These are phyloP conservation scores for Helobdella robusta DNA, from an alignment of 2,888 invertebrate species.

Conservation along the genomic window DNA sequence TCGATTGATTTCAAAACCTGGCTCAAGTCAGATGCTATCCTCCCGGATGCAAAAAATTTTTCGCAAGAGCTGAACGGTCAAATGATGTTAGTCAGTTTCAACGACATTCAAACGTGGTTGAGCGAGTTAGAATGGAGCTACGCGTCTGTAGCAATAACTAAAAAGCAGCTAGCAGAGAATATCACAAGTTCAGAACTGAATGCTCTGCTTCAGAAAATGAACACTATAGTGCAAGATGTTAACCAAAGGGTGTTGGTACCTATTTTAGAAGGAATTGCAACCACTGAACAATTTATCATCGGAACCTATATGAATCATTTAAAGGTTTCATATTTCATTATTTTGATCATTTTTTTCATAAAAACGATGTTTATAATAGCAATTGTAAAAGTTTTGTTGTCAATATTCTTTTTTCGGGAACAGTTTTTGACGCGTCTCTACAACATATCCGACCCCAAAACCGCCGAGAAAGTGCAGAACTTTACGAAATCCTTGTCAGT, in stretches of 20 bases:
- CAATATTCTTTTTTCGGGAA: too few relatives aligned
- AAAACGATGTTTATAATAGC: too few relatives aligned
- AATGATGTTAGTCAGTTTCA: constrained; percentile 18
- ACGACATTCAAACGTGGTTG: constrained; percentile 20
- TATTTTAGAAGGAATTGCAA: neutral
- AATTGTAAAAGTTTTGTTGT: too few relatives aligned
- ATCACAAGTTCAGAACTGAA: neutral
- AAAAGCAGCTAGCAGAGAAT: constrained; percentile 1
- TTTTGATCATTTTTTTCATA: too few relatives aligned
- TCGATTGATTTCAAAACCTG: neutral
- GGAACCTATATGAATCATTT: constrained; percentile 11
- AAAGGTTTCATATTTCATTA: too few relatives aligned
- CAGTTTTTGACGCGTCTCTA: neutral
- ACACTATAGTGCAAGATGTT: constrained; percentile 15
- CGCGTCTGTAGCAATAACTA: constrained; percentile 9
- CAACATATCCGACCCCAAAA: neutral
- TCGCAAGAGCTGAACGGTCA: constrained; percentile 20
- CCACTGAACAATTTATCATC: constrained; percentile 1
- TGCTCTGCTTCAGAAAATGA: neutral
- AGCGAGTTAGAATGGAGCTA: constrained; percentile 9
- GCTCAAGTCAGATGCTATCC: constrained; percentile 1
- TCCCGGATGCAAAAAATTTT: constrained; percentile 19
- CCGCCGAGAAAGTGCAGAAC: neutral
- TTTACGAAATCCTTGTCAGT: constrained; percentile 19
- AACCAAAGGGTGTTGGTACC: constrained; percentile 20